Base-by-base conservation (phyloP, 2,888 invertebrate species). In the Diarsia brunnea region DNA sequence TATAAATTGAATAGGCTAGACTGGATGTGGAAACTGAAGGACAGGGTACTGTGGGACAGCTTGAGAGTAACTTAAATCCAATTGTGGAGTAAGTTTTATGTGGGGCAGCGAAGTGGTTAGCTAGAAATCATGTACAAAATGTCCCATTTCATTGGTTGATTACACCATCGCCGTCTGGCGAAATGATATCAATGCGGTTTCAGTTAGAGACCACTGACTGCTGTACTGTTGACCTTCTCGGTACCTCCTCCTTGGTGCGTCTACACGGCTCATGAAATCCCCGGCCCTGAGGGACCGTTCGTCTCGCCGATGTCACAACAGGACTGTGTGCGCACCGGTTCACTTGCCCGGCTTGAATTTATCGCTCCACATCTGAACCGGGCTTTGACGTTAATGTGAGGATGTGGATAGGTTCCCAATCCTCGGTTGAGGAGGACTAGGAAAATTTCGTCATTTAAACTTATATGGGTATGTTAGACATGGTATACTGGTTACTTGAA, bases 291-390 rank as follows among this genome's bases (percentile, higher is more conserved):
- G 81, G 81, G 73, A 82, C 78, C 76, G 45, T 86, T 81, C 86
- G 82, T 87, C 84, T 87, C 85, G 87, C 85, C 87, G 88, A 88
- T 89, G 92, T 93, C 92, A 90, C 91, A 90, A 92, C 91, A 89
- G 82, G 83, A 88, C 79, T 84, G 86, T 85, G 87, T 84, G 84
- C 84, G 71, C 75, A 81, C 61, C 78, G 78, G 79, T 68, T 80
- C 64, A 71, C 86, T 81, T 73, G 77, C 78, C 76, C 69, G 43
- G 66, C 75, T 82, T 47, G 78, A 88, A 88, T 90, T 89, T 89
- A 90, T 89, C 72, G 85, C 75, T 66, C 55, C 31, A 63, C 69
- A 55, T 61, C 73, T 27, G 71, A 81, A 63, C 63, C 53, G 49
- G 68, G 27, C n/a, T 61, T 69, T n/a, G 71, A 71, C 71, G 21